These are phyloP conservation scores for Hylia prasina DNA, from an alignment of 2,113 vertebrate species.

Conservation along the genomic window DNA sequence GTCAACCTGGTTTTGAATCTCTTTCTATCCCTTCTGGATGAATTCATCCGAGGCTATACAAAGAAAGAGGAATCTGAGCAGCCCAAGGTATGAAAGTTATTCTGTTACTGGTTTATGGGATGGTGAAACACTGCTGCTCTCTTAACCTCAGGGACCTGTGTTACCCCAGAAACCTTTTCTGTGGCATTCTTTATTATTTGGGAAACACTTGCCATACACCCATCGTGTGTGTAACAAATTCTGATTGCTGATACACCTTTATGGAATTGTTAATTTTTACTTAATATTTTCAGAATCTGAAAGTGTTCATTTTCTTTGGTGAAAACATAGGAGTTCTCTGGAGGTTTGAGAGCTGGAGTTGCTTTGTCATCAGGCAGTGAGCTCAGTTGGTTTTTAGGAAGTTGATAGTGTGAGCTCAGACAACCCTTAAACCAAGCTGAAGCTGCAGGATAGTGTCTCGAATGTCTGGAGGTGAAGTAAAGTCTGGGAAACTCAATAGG, in stretches of 20 bases:
- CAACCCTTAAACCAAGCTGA: not conserved
- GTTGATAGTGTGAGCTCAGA: not conserved
- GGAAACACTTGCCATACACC: not conserved
- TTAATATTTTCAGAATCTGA: not conserved
- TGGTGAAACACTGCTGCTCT: not conserved
- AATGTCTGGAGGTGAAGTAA: not conserved
- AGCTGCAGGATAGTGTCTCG: not conserved
- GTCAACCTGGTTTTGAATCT: constrained; percentile 92
- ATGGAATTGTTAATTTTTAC: not conserved
- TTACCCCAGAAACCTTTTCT: not conserved
- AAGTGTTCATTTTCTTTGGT: not conserved
- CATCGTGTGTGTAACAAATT: not conserved
- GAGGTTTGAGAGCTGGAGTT: not conserved
- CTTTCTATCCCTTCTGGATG: constrained; percentile 94
- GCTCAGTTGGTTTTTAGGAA: not conserved
- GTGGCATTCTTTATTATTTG: not conserved
- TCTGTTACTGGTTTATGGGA: not conserved
- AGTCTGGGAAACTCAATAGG: not conserved
- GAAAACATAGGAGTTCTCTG: not conserved
- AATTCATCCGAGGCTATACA: constrained; percentile 89
- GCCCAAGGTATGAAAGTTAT: constrained; percentile 71
- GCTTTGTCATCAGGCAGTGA: not conserved
- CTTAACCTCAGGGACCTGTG: not conserved
- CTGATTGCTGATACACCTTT: not conserved
- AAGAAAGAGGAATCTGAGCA: constrained; percentile 88